Base-by-base conservation (phyloP, 2,888 invertebrate genomes). In the Myopa tessellatipennis region DNA sequence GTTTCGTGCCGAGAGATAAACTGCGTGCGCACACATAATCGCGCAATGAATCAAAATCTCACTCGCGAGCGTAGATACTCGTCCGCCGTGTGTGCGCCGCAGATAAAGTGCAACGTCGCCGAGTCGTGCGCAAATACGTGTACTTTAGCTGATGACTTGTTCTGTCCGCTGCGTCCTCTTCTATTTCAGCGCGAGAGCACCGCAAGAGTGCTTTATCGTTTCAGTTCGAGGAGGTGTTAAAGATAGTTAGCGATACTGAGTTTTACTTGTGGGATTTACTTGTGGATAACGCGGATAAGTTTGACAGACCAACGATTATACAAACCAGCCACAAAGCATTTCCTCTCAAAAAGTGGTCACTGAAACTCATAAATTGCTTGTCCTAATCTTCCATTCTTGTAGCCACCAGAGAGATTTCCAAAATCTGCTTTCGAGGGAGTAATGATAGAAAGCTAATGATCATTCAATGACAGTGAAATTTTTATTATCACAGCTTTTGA, bases 11-110 rank as follows among this genome's bases (percentile, higher is more conserved):
- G 74, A 75, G 82, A 83, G 82, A 83, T 82, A 81, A 82, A 83
- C 82, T 82, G 82, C 83, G 80, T 82, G 82, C 79, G 81, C 81
- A 78, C 82, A 82, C 82, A 83, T 81, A 83, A 83, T 83, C 83
- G 82, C 79, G 81, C 82, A 80, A 83, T 82, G 82, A 82, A 83
- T 83, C 83, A 83, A 83, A 83, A 82, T 81, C 81, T 81, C 82
- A 80, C 82, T 79, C 55, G 76, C 77, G 76, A 77, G 77, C 80
- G 70, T 76, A 60, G 75, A 69, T 63, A 38, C 60, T 18, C 65
- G 65, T 65, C 16, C 38, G 38, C 34, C 10, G 38, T 8, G 34
- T 38, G 65, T 16, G 70, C 34, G 70, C 70, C 70, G 18, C 52
- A 50, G 70, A 52, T 70, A 52, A 70, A 70, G 16, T 18, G 14